phyloP scores from a whole-genome alignment of 2,113 vertebrate species.

The Phalacrocorax aristotelis region DNA sequence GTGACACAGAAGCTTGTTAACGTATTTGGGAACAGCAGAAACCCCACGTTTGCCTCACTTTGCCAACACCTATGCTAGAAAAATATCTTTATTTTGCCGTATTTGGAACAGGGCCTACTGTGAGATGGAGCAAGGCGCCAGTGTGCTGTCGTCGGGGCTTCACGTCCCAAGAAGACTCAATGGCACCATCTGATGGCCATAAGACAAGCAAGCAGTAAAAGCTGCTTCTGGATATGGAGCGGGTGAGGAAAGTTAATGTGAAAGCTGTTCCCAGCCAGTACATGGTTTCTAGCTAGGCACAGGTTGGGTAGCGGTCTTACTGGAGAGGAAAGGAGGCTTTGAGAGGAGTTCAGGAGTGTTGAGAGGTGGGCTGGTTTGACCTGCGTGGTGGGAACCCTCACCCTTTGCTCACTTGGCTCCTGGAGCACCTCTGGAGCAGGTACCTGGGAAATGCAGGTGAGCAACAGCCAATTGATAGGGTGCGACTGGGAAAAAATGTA shows the following conservation, averaged over 20 bases:
- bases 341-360: background rate
- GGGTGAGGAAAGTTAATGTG: rapidly evolving
- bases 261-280: background rate
- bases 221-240: background rate
- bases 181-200: conserved; percentile 57
- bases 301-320: background rate
- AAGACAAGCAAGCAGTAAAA: background rate
- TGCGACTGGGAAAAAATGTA: background rate
- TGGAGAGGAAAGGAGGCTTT: background rate
- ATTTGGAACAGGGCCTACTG: background rate
- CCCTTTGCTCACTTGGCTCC: background rate
- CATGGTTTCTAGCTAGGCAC: background rate
- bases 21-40: background rate
- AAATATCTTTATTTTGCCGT: background rate
- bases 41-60: background rate
- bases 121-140: background rate
- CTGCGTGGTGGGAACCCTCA: rapidly evolving
- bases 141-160: background rate
- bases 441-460: background rate
- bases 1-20: background rate
- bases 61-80: background rate
- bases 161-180: background rate
- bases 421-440: background rate
- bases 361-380: background rate
- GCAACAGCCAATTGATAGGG: background rate